Evolutionary conservation across 2,888 invertebrate species (phyloP).

Genomic region (Mycogona germanica): DNA sequence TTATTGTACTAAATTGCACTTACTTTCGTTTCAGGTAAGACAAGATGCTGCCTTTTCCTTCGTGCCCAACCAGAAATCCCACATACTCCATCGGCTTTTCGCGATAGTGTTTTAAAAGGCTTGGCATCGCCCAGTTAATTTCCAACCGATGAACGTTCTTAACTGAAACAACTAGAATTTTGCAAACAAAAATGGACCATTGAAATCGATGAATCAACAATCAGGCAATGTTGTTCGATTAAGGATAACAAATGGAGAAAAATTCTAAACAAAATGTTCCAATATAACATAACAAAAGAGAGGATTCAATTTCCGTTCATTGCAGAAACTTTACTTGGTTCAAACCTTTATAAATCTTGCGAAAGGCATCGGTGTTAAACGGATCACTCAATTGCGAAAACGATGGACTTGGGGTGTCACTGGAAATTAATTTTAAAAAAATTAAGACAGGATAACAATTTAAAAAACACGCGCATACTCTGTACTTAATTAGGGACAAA

Average conservation of each 20-base stretch:
- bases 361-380: conserved; percentile 47
- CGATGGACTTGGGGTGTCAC: conserved; percentile 12
- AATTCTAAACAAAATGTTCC: not conserved
- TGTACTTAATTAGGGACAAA: not conserved
- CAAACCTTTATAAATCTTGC: conserved; percentile 8
- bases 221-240: too few species aligned
- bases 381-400: conserved; percentile 38
- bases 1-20: conserved; percentile 25
- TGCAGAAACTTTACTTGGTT: not conserved
- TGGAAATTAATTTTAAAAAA: conserved; percentile 8
- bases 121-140: conserved; percentile 51
- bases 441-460: not conserved
- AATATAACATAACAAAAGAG: conserved; percentile 1
- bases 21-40: conserved; percentile 60
- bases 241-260: conserved; percentile 4
- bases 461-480: not conserved
- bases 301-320: not conserved
- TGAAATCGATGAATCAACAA: too few species aligned
- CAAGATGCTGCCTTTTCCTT: conserved; percentile 71
- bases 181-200: not conserved
- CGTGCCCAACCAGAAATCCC: conserved; percentile 67
- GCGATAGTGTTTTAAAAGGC: conserved; percentile 51
- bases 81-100: conserved; percentile 64
- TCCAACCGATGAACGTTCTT: conserved; percentile 55
- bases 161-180: conserved; percentile 48